These are phyloP conservation scores for Araneus ventricosus DNA, from an alignment of 1,140 invertebrate species.

Conservation along the genomic window DNA sequence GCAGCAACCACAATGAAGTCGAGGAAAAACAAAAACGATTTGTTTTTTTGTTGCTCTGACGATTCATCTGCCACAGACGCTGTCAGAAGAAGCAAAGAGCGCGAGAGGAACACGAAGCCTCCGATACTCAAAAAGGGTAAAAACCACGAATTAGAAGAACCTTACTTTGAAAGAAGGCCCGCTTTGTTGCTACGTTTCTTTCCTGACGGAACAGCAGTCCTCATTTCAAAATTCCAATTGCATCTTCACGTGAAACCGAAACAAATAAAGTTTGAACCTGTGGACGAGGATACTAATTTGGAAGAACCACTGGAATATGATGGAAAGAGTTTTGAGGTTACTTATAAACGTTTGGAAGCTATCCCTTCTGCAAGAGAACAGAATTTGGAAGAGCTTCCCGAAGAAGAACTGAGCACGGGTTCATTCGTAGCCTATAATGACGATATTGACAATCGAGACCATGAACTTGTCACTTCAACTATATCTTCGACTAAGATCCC, in stretches of 20 bases:
- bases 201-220: conserved; percentile 71
- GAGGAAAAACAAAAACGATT: conserved; percentile 62
- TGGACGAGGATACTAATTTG: conserved; percentile 24
- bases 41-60: conserved; percentile 59
- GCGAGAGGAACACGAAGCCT: conserved; percentile 70
- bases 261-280: conserved; percentile 60
- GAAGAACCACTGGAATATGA: conserved; percentile 22
- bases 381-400: conserved; percentile 19
- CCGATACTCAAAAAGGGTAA: conserved; percentile 51
- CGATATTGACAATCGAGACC: conserved; percentile 51
- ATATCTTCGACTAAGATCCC: background rate
- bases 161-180: conserved; percentile 57
- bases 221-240: conserved; percentile 69
- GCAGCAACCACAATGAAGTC: conserved; percentile 26
- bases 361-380: conserved; percentile 46
- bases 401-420: background rate
- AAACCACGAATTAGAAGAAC: conserved; percentile 48
- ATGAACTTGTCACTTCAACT: conserved; percentile 55
- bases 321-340: conserved; percentile 66
- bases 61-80: background rate
- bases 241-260: conserved; percentile 72
- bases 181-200: conserved; percentile 68
- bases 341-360: conserved; percentile 62
- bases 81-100: conserved; percentile 46
- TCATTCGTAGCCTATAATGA: background rate